phyloP scores from a whole-genome alignment of 2,113 vertebrate genomes.

The Leptobrachium ailaonicum region DNA sequence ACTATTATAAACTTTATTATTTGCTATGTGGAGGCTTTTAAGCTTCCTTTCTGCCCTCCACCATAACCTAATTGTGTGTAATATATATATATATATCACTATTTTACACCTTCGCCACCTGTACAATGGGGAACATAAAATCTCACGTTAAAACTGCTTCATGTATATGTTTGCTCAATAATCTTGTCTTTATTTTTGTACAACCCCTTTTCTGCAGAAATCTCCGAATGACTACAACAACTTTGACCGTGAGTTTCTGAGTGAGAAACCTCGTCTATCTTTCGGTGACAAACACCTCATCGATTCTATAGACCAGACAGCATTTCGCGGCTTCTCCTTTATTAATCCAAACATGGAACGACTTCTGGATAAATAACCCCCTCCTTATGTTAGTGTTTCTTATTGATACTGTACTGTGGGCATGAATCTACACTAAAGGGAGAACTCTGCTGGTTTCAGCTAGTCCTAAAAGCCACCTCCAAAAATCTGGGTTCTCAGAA shows the following conservation, averaged over 20 bases:
- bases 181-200: too few species aligned
- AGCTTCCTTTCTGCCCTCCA: too few species aligned
- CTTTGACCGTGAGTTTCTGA: constrained; percentile 96
- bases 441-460: neutral
- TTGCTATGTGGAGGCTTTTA: too few species aligned
- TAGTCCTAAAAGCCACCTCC: neutral
- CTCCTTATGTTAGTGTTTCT: neutral
- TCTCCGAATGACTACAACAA: constrained; percentile 88
- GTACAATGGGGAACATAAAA: too few species aligned
- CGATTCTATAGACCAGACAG: constrained; percentile 94
- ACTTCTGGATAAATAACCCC: constrained; percentile 78
- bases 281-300: constrained; percentile 94
- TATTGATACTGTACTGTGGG: neutral
- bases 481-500: neutral
- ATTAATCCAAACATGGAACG: constrained; percentile 88
- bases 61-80: too few species aligned
- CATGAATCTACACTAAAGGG: constrained; percentile 28
- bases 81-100: too few species aligned
- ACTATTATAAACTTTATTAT: too few species aligned
- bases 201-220: constrained; percentile 76
- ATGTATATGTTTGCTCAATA: too few species aligned
- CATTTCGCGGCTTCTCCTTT: constrained; percentile 92
- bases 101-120: too few species aligned
- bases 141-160: too few species aligned
- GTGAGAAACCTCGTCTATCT: constrained; percentile 89